Evolutionary conservation across 2,888 invertebrate species (phyloP), one percentile per base, ranked within the genome.

Genomic region (Trichacis sp.): DNA sequence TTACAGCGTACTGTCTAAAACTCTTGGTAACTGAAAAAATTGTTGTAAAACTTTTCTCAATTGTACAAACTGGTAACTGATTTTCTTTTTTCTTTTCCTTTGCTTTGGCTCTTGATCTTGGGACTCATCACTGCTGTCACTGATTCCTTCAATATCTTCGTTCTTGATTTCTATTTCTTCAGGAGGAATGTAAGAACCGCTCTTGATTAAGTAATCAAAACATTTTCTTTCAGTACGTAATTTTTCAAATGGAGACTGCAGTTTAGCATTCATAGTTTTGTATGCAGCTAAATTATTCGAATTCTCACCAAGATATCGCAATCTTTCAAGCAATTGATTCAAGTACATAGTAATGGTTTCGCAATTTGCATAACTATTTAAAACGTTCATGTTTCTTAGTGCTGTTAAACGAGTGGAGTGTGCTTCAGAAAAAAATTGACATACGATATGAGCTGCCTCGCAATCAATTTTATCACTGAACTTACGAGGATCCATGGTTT

Each of bases 31-130:
- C 33, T 68, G 55, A 29, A 64, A 64, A 30, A 68, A 43, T 20
- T 56, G 45, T 29, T 51, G 33, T 9, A 68, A 56, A 6, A 62
- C 62, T 9, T 30, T 42, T 24, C 56, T 24, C 29, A 64, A 17
- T 14, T 61, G 55, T 30, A 68, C 52, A 47, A 64, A 62, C 46
- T 68, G 61, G 5, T 52, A 38, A 38, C 43, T 56, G 14, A 62
- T 38, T 29, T 29, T 50, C 11, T 48, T 17, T 48, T 30, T 33
- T 47, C 47, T 47, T 29, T 47, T 1, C 14, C 14, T 47, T 29
- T 30, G 8, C n/a, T 53, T 19, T n/a, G n/a, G n/a, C n/a, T n/a
- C n/a, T n/a, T n/a, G n/a, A n/a, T n/a, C n/a, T n/a, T n/a, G n/a
- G n/a, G n/a, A n/a, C n/a, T n/a, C n/a, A n/a, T n/a, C n/a, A n/a